Base-by-base conservation (phyloP, 2,113 vertebrate genomes). In the Desmodus rotundus region DNA sequence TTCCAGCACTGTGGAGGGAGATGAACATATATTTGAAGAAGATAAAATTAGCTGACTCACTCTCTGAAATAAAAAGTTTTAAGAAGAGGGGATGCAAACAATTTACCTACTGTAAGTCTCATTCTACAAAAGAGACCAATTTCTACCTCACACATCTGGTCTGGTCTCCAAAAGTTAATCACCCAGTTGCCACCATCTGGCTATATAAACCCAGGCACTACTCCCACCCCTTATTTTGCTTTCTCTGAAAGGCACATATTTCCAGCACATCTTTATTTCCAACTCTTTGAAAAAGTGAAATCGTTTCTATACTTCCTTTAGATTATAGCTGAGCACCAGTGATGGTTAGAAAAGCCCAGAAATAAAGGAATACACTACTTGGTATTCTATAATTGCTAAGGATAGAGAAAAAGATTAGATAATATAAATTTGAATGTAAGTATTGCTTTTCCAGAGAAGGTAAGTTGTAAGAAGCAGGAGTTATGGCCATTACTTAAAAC, bases 11-110 rank as follows among this genome's bases (percentile, higher is more conserved):
- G 33, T 83, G n/a, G 17, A 28, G 19, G 22, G 15, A 90, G 36
- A 85, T 67, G 89, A 93, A 80, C 47, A 67, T 19, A 82, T 61
- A 91, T 56, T 89, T 91, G 43, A 26, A 41, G 41, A 38, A 72
- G 77, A 94, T 92, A 91, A 95, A 96, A 65, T 68, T 12, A 93
- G 36, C 31, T 94, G 47, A 78, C n/a, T 74, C 87, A 56, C 31
- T 65, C 38, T 90, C 52, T 91, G 72, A 90, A 86, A 93, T 45
- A 68, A 91, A 24, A 43, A 90, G 31, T 52, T 91, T 50, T 26
- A 95, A 73, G 76, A 90, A 9, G 24, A 28, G 72, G 11, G 41
- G 24, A 12, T 26, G 5, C n/a, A 52, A 87, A 87, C 31, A 50
- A 36, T 24, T 72, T 82, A 15, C 12, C 78, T 63, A 50, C 10